phyloP scores from a whole-genome alignment of 2,113 vertebrate genomes.

The Polypterus senegalus region DNA sequence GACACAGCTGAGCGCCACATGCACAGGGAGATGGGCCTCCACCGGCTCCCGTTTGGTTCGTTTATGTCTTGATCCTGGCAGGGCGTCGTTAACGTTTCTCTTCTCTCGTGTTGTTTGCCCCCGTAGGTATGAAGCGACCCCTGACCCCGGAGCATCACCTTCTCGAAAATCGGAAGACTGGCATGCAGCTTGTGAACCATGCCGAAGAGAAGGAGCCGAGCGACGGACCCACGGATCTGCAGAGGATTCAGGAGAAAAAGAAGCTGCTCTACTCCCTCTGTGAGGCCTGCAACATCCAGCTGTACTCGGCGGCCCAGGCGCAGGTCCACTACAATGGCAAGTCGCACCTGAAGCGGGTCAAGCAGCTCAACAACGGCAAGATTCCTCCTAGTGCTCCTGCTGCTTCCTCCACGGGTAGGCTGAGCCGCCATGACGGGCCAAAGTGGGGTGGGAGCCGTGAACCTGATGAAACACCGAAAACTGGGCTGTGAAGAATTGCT shows the following conservation, averaged over 20 bases:
- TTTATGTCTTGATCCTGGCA: no score
- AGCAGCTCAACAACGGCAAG: conserved; percentile 71
- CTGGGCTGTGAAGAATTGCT: no score
- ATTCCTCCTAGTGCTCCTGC: conserved; percentile 27
- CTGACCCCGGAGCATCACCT: conserved; percentile 52
- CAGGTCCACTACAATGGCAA: conserved; percentile 88
- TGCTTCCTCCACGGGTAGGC: no score
- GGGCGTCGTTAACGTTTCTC: no score
- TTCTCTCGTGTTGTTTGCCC: neutral
- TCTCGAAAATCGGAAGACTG: conserved; percentile 66
- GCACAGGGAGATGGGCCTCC: no score
- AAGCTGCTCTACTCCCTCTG: conserved; percentile 77
- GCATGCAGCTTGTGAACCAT: conserved; percentile 49
- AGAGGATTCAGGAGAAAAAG: conserved; percentile 63
- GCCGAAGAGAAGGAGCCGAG: conserved; percentile 60
- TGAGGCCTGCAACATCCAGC: conserved; percentile 88
- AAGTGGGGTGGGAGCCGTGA: no score
- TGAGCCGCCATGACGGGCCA: no score
- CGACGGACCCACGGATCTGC: conserved; percentile 42
- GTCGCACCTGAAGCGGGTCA: conserved; percentile 81
- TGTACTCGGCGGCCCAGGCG: conserved; percentile 80
- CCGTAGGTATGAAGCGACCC: conserved; percentile 66
- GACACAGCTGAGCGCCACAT: no score
- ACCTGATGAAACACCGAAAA: no score
- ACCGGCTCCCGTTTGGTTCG: no score